Conservation (phyloP, 1,140 invertebrate genomes). For the Pteromalus puparum region DNA sequence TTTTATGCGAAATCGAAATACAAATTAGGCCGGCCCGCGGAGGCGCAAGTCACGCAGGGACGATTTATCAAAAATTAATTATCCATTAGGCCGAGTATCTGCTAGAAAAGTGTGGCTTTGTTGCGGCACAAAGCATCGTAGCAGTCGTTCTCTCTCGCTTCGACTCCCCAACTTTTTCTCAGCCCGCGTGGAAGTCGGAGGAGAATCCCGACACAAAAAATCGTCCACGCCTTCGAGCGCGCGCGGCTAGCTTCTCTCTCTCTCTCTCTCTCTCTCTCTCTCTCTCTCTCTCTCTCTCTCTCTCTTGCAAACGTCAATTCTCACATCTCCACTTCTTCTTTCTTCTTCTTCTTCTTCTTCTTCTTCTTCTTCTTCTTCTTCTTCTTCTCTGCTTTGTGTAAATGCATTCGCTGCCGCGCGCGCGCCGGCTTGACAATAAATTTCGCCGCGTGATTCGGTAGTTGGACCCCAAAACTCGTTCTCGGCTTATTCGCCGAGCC, state of each 20-base stretch:
- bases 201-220: conserved; percentile 65
- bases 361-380: conserved; percentile 59
- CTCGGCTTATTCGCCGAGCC: not conserved
- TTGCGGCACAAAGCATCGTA: conserved; percentile 64
- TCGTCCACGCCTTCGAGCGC: conserved; percentile 69
- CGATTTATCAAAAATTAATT: conserved; percentile 74
- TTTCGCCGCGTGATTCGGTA: conserved; percentile 12
- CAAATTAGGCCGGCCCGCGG: conserved; percentile 65
- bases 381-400: conserved; percentile 47
- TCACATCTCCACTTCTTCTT: conserved; percentile 49
- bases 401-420: conserved; percentile 49
- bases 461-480: conserved; percentile 34
- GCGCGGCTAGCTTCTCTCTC: conserved; percentile 52
- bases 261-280: not conserved
- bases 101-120: conserved; percentile 72
- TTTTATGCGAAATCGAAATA: conserved; percentile 69
- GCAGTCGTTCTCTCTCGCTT: conserved; percentile 1
- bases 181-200: conserved; percentile 19
- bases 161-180: conserved; percentile 16
- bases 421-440: conserved; percentile 32
- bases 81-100: conserved; percentile 69
- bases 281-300: not conserved
- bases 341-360: conserved; percentile 57
- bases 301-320: conserved; percentile 49
- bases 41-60: conserved; percentile 65